phyloP scores from a whole-genome alignment of 2,797 vertebrate genomes.

The Dryobates pubescens region DNA sequence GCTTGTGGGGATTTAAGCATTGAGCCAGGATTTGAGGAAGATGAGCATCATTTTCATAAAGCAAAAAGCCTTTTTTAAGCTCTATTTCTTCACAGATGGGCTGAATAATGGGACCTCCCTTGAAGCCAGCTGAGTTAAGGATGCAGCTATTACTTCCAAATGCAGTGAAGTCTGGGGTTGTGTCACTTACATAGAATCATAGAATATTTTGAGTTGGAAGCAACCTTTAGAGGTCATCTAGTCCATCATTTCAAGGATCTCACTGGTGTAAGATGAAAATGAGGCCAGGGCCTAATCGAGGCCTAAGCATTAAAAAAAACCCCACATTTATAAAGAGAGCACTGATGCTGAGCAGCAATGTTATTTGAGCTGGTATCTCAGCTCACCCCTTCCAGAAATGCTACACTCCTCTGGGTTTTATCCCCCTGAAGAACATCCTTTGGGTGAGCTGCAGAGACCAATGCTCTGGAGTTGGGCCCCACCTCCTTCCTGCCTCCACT shows the following conservation, averaged over 20 bases:
- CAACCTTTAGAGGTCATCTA: neutral
- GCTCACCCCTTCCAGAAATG: neutral
- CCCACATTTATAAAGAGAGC: neutral
- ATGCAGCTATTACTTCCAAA: conserved; percentile 36
- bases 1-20: neutral
- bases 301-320: neutral
- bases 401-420: neutral
- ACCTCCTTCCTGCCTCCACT: neutral
- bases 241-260: neutral
- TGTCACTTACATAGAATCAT: neutral
- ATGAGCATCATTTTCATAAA: neutral
- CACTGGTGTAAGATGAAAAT: neutral
- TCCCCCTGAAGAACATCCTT: neutral
- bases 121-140: neutral
- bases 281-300: neutral
- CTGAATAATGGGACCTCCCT: conserved; percentile 23
- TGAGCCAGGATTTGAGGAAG: neutral
- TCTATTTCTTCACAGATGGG: neutral
- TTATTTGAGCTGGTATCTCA: neutral
- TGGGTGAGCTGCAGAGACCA: neutral
- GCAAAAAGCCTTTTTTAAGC: neutral
- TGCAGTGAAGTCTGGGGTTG: neutral
- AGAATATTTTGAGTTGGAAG: neutral
- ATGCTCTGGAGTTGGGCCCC: neutral
- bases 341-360: neutral